Evolutionary conservation across 1,140 invertebrate species (phyloP), one percentile per base, ranked within the genome.

Genomic region (Holotrichia oblita): DNA sequence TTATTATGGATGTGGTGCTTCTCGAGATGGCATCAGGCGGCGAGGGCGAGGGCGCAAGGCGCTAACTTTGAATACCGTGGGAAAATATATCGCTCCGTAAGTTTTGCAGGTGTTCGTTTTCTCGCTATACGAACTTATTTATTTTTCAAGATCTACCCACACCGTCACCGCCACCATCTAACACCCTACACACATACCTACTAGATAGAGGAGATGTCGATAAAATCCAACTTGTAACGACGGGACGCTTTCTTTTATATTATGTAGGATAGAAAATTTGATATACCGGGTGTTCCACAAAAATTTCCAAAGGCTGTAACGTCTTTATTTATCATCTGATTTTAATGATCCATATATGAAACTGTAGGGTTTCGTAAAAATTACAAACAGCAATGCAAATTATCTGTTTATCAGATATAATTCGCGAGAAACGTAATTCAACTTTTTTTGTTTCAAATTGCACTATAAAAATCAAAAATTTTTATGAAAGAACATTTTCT

Each of bases 1-100:
- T 55, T 55, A 55, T 55, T 55, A 55, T 55, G 48, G 14, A 55
- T n/a, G 17, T 14, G 14, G 4, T 6, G 48, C 48, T n/a, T 6
- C 48, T n/a, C 14, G 27, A 34, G 4, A 34, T 55, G 14, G 48
- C 48, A 6, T n/a, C n/a, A n/a, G 17, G 48, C 17, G 17, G 14
- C 48, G 48, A 55, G 48, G 14, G 14, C 48, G 14, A 14, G n/a
- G 9, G 44, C 44, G 3, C n/a, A 14, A 34, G 27, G 27, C 12
- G 48, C 12, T 55, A 55, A 55, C 48, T 55, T 55, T 55, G 48
- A 55, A 55, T 55, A 17, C 14, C 48, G 48, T 55, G 48, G 48
- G 48, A 55, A 55, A 55, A 55, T n/a, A n/a, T 14, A 55, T 55
- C 48, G 48, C 48, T 55, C 14, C 48, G 48, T n/a, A 55, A 55